Conservation (phyloP, 2,888 invertebrate genomes). For the Drosophila prostipennis region DNA sequence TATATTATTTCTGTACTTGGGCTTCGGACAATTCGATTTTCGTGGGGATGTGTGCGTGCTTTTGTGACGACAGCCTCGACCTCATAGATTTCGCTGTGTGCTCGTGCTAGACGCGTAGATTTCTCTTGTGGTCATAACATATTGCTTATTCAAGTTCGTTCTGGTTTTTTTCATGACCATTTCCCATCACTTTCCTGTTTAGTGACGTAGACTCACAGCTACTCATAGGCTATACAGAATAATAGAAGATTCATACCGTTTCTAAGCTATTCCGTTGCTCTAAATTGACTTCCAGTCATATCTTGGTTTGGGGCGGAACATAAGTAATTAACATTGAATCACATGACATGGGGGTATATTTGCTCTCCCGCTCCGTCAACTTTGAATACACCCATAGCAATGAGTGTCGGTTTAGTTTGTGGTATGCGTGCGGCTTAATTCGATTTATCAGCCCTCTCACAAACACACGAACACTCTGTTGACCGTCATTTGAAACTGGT, state of each 20-base stretch:
- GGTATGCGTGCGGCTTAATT: slow-evolving; percentile 51
- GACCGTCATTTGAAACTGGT: slow-evolving; percentile 72
- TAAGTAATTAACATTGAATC: slow-evolving; percentile 66
- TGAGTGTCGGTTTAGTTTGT: slow-evolving; percentile 31
- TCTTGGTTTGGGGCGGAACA: slow-evolving; percentile 21
- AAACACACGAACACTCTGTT: slow-evolving; percentile 23
- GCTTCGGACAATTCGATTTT: background rate
- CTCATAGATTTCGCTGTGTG: slow-evolving; percentile 17
- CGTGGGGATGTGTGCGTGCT: background rate
- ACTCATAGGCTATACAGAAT: too few species aligned
- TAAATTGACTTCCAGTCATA: background rate
- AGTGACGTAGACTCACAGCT: background rate
- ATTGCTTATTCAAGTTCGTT: slow-evolving; percentile 43
- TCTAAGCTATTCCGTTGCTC: background rate
- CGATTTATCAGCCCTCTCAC: slow-evolving; percentile 62
- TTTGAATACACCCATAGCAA: slow-evolving; percentile 30
- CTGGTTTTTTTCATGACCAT: slow-evolving; percentile 43
- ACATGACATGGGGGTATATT: slow-evolving; percentile 60
- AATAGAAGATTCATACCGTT: background rate
- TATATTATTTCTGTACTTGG: slow-evolving; percentile 11
- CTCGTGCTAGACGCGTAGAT: slow-evolving; percentile 15
- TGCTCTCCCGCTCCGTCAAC: slow-evolving; percentile 27
- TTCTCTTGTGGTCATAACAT: slow-evolving; percentile 31
- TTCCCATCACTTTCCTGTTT: slow-evolving; percentile 15
- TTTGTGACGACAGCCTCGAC: slow-evolving; percentile 25